Evolutionary conservation across 1,140 invertebrate genomes (phyloP), one percentile per base, ranked within the genome.

Genomic region (Hermetia illucens): DNA sequence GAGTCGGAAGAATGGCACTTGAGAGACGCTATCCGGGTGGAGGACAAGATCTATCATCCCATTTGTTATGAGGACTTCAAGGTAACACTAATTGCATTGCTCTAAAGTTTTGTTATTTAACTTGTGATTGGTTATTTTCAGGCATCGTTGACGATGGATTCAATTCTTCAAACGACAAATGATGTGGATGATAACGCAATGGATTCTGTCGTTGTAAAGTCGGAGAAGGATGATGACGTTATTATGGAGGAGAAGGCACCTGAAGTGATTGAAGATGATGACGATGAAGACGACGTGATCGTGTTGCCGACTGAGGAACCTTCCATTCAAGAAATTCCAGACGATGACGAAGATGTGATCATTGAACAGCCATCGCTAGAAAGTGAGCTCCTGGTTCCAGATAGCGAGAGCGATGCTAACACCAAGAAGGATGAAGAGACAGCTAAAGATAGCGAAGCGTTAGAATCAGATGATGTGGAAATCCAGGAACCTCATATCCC

Each of bases 1-100:
- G 92, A 96, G 50, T 79, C 79, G 36, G 92, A 96, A 60, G 92
- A 94, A 55, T 98, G 93, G 93, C 86, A 93, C 54, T 64, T 96
- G 5, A 70, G 77, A 39, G 81, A 88, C 52, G 86, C 91, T 1
- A 66, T 93, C 4, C 62, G 70, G 16, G 74, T 80, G 25, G 78
- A 90, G 24, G 77, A 72, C 2, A 77, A 78, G 48, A 79, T 82
- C 50, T 94, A 87, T 57, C 91, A 96, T 70, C 89, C 89, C 1
- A 59, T 86, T 17, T 96, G 91, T 61, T 79, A 85, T 48, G 80
- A 93, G 48, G 91, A 94, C 64, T 79, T 79, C 49, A 82, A 86
- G 71, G 83, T 86, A 51, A 44, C 48, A n/a, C n/a, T n/a, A n/a
- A n/a, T n/a, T n/a, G n/a, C n/a, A n/a, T n/a, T n/a, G n/a, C n/a